Evolutionary conservation across 2,888 invertebrate species (phyloP), one percentile per base, ranked within the genome.

Genomic region (Alloplasta piceator): DNA sequence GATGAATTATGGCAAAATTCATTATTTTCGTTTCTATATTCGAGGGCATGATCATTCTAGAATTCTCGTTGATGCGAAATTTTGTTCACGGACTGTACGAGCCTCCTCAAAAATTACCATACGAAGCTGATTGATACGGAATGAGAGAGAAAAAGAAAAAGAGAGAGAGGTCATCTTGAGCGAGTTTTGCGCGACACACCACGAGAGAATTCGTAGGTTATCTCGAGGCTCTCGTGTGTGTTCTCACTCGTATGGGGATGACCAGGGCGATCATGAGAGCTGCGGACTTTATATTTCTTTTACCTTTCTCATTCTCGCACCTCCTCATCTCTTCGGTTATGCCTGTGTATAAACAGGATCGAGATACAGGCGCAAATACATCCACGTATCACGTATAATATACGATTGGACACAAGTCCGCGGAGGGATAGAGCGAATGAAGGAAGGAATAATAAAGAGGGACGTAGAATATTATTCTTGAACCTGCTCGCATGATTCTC

Each of bases 361-460:
- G n/a, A 52, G 39, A 39, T 80, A 39, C 56, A 72, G 67, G 36
- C 67, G 43, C 58, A 76, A 52, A 52, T 43, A 68, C 46, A 63
- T 46, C 61, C 50, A 58, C 26, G 46, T 12, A 10, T 5, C 39
- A 1, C 52, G 39, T 46, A n/a, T 4, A 41, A 75, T 48, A 55
- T 43, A 67, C 16, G 60, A 61, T 41, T 60, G 67, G 64, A 75
- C 67, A 75, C 41, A 56, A 78, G 80, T 71, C 78, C 70, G 63
- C 80, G 82, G 78, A 82, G 74, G 77, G 80, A 85, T 66, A 72
- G 77, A 60, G 60, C 61, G 71, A 74, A 68, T 68, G 78, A 67
- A 46, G 64, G 70, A 55, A 68, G 63, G 79, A 81, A 82, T 81
- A 78, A 78, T 78, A 74, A 75, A 81, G 71, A 74, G 72, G 75